Conservation (phyloP, 2,797 vertebrate genomes). For the Melanogrammus aeglefinus region DNA sequence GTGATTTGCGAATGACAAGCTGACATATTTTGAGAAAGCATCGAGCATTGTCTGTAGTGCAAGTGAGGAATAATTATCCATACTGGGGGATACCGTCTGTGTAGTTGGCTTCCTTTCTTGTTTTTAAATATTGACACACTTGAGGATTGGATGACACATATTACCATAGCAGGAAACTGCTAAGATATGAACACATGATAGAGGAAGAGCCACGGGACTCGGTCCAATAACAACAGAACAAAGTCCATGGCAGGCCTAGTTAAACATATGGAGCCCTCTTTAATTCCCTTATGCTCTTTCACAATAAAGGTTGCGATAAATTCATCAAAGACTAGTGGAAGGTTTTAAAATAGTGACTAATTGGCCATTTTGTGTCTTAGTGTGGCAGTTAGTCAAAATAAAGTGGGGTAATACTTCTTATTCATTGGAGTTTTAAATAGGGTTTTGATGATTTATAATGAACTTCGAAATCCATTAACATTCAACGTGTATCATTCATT, state of each 20-base stretch:
- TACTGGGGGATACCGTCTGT: not conserved
- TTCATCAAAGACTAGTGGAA: not conserved
- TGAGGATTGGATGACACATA: not conserved
- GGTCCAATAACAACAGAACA: not conserved
- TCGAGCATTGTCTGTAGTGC: too few relatives aligned
- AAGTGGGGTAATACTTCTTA: not conserved
- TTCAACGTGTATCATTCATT: not conserved
- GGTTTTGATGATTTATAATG: not conserved
- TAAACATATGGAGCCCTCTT: not conserved
- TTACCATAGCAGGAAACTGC: not conserved
- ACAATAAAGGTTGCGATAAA: not conserved
- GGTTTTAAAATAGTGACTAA: not conserved
- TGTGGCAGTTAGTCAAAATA: not conserved
- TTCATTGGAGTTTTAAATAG: not conserved
- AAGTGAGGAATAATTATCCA: not conserved
- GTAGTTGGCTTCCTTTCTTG: not conserved
- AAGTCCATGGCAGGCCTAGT: not conserved
- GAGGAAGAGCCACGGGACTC: not conserved
- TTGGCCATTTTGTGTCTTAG: not conserved
- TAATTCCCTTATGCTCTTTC: not conserved
- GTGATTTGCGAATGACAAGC: not conserved
- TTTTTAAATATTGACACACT: not conserved
- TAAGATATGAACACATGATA: not conserved
- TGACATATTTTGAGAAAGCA: too few relatives aligned
- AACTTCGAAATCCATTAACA: not conserved